Conservation (phyloP, 1,140 invertebrate genomes). For the Patella vulgata region DNA sequence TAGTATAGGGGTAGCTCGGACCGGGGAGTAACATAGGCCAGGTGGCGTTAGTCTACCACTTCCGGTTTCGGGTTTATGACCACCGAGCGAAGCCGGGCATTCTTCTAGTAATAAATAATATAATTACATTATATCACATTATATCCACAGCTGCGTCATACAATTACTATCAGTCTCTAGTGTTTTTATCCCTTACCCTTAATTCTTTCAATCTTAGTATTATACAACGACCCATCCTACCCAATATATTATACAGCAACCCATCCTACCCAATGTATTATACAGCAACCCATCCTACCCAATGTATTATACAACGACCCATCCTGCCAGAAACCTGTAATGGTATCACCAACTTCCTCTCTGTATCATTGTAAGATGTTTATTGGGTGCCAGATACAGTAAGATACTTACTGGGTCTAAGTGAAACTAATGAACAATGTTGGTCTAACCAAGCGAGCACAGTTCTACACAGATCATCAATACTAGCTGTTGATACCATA, state of each 20-base stretch:
- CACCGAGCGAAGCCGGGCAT: no score
- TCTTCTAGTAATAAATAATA: conserved; percentile 20
- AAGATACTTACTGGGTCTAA: conserved; percentile 87
- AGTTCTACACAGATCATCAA: conserved; percentile 91
- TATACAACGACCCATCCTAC: neutral
- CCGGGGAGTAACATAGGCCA: no score
- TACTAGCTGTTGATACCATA: conserved; percentile 88
- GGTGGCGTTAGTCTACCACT: no score
- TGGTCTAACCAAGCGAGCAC: conserved; percentile 94
- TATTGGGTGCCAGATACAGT: no score
- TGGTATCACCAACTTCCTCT: no score
- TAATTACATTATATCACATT: neutral
- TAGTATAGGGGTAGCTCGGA: no score
- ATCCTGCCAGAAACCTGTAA: no score
- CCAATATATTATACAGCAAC: neutral
- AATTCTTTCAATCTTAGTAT: neutral
- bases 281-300: neutral
- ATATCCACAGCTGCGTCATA: neutral
- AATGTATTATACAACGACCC: neutral
- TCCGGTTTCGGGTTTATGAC: no score
- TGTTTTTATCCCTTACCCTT: no score
- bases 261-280: neutral
- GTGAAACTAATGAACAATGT: conserved; percentile 91
- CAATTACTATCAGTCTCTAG: neutral
- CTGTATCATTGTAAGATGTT: no score